phyloP scores from a whole-genome alignment of 2,797 vertebrate genomes.

The Acomys russatus region DNA sequence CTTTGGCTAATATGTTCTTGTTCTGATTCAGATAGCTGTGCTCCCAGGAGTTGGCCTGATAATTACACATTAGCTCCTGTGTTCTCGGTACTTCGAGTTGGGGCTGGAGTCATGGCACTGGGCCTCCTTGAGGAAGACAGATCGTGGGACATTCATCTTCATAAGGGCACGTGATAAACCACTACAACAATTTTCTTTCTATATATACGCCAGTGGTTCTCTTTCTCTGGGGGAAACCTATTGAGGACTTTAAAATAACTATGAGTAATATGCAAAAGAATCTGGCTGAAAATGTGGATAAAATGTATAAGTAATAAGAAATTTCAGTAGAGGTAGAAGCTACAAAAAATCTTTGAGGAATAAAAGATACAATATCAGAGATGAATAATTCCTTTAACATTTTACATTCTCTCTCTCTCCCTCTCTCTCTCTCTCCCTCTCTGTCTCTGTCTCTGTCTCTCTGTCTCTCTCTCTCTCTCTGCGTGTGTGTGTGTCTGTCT shows the following conservation, averaged over 20 bases:
- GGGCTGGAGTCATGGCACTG: not conserved
- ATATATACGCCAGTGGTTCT: not conserved
- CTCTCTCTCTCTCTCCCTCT: too few relatives aligned
- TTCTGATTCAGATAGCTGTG: not conserved
- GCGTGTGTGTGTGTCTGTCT: not conserved
- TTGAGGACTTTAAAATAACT: not conserved
- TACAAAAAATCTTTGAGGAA: not conserved
- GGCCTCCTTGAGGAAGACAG: not conserved
- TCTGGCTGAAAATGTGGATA: not conserved
- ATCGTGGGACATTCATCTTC: not conserved
- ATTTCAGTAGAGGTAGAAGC: conserved; percentile 2
- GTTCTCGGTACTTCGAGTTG: not conserved
- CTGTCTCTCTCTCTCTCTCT: too few relatives aligned
- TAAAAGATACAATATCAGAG: not conserved
- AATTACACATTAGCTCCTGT: not conserved
- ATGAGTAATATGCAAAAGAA: conserved; percentile 20
- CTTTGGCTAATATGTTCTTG: not conserved
- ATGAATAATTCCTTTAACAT: conserved; percentile 7
- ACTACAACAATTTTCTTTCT: not conserved
- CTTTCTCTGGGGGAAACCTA: not conserved
- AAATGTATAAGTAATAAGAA: not conserved
- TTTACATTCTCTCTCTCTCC: not conserved
- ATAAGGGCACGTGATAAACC: not conserved
- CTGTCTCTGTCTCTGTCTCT: too few relatives aligned
- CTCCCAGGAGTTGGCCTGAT: not conserved